Conservation (phyloP, 2,113 vertebrate species). For the Lamprologus speciosus region DNA sequence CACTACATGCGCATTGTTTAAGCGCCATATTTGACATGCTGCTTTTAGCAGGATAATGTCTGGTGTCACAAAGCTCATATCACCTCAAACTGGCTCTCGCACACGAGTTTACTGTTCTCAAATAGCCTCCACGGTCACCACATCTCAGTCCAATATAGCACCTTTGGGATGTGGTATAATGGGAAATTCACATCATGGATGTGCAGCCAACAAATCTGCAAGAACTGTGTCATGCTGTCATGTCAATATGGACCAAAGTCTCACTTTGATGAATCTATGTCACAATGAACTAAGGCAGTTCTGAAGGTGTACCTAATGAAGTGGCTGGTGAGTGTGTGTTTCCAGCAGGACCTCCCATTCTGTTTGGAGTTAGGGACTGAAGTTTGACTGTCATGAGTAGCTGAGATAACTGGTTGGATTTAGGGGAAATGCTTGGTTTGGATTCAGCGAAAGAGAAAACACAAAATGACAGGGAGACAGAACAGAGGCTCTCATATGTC, state of each 20-base stretch:
- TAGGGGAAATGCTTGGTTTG: neutral
- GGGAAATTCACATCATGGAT: neutral
- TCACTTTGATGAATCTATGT: neutral
- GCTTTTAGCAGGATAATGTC: neutral
- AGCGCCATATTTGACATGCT: neutral
- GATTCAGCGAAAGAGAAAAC: neutral
- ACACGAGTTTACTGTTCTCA: neutral
- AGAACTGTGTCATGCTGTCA: neutral
- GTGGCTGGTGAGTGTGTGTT: neutral
- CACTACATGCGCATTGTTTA: accelerated
- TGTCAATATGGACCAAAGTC: neutral
- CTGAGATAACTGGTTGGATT: neutral
- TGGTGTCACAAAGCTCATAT: neutral
- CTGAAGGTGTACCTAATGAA: neutral
- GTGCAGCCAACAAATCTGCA: neutral
- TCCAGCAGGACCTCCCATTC: neutral
- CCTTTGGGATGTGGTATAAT: neutral
- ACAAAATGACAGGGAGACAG: neutral
- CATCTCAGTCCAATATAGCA: neutral
- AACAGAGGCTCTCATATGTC: neutral
- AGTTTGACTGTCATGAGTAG: neutral
- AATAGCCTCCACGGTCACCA: neutral
- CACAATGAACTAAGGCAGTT: neutral
- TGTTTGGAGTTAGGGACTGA: neutral
- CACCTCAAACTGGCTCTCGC: neutral